Conservation (phyloP, 1,140 invertebrate genomes). For the Drosophila bocki region DNA sequence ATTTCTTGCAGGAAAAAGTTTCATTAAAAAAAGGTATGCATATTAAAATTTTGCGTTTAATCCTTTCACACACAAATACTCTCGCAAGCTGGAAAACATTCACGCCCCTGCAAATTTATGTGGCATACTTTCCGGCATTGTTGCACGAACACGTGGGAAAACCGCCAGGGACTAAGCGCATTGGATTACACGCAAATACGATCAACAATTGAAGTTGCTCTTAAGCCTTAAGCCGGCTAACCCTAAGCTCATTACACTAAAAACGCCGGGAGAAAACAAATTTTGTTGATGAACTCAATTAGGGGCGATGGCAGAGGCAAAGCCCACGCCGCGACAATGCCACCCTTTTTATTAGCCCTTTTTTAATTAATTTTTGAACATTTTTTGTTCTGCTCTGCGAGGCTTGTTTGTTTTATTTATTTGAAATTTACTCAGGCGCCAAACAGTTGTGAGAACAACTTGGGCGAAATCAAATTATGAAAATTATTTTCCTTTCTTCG, state of each 20-base stretch:
- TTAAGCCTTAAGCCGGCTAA: slow-evolving; percentile 60
- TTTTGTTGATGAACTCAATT: slow-evolving; percentile 80
- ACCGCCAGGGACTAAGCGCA: slow-evolving; percentile 64
- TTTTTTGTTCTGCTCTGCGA: slow-evolving; percentile 10
- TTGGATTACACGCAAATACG: slow-evolving; percentile 62
- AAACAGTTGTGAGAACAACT: slow-evolving; percentile 37
- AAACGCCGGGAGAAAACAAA: slow-evolving; percentile 24
- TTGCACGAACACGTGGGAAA: slow-evolving; percentile 28
- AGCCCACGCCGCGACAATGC: slow-evolving; percentile 9
- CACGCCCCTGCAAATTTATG: slow-evolving; percentile 21
- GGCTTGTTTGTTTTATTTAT: slow-evolving; percentile 38
- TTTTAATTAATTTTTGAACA: slow-evolving; percentile 74
- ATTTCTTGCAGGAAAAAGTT: slow-evolving; percentile 13
- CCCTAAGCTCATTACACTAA: slow-evolving; percentile 60
- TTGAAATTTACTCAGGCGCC: slow-evolving; percentile 47
- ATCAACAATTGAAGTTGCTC: slow-evolving; percentile 63
- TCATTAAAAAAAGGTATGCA: slow-evolving; percentile 12
- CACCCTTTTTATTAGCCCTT: slow-evolving; percentile 31
- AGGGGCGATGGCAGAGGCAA: slow-evolving; percentile 41
- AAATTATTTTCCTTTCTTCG: slow-evolving; percentile 64
- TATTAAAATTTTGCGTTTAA: slow-evolving; percentile 25
- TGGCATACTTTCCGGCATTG: slow-evolving; percentile 40
- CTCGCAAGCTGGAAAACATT: neutral
- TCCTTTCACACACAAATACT: slow-evolving; percentile 3
- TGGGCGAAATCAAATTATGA: slow-evolving; percentile 72